A percentile compares a stretch with the other conserved stretches of the same genome.
These are phyloP conservation scores for Melanerpes formicivorus DNA, from an alignment of 2,113 vertebrate genomes.

Conservation along the genomic window DNA sequence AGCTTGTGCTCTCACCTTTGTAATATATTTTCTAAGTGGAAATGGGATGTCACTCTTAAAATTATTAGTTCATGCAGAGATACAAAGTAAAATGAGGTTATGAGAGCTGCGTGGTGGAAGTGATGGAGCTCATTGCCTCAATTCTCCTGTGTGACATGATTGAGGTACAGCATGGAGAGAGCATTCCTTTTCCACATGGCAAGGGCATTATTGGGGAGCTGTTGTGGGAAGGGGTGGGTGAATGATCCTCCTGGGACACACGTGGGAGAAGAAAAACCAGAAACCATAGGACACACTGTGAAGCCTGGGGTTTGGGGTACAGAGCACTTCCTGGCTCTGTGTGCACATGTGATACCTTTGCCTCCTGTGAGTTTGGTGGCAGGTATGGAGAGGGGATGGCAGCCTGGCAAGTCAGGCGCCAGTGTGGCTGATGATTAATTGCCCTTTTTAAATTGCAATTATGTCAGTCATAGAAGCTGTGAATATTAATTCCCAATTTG, in stretches of 20 bases:
- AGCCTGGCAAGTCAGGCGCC: conserved; percentile 53
- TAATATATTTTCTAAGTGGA: neutral
- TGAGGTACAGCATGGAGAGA: neutral
- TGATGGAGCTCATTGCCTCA: neutral
- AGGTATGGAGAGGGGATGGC: conserved; percentile 49
- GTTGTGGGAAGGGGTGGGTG: neutral
- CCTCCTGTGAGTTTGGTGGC: conserved; percentile 26
- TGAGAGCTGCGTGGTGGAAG: neutral
- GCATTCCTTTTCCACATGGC: neutral
- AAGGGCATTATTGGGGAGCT: neutral
- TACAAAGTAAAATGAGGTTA: neutral
- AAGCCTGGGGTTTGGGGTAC: neutral
- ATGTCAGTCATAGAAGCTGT: conserved; percentile 78
- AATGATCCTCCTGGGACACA: neutral
- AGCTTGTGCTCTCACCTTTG: neutral
- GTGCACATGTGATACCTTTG: neutral
- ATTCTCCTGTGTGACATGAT: neutral
- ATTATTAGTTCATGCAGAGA: neutral
- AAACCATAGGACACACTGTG: neutral
- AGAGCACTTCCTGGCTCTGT: neutral
- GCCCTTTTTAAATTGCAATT: conserved; percentile 83
- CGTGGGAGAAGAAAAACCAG: neutral
- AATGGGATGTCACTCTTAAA: neutral
- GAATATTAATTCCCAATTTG: conserved; percentile 79
- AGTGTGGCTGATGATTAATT: conserved; percentile 79